Conservation (phyloP, 2,888 invertebrate genomes). For the Tetheella fluctuosa region DNA sequence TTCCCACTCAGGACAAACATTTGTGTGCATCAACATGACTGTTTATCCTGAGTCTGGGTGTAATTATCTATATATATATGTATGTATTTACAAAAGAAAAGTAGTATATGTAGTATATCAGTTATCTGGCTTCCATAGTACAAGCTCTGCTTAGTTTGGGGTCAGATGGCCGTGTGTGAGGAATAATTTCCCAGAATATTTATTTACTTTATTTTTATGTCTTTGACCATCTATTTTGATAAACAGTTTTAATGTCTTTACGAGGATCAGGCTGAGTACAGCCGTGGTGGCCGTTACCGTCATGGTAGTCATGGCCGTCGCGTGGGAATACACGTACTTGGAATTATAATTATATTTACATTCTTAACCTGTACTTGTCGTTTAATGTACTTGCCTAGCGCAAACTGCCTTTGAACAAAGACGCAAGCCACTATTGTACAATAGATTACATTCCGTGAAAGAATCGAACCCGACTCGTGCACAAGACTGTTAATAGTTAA, state of each 20-base stretch:
- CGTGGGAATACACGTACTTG: constrained; percentile 67
- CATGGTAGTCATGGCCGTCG: constrained; percentile 48
- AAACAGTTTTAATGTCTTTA: constrained; percentile 13
- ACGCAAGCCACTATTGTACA: constrained; percentile 17
- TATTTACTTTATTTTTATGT: too few relatives aligned
- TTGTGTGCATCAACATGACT: too few relatives aligned
- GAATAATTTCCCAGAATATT: too few relatives aligned
- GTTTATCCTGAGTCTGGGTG: too few relatives aligned
- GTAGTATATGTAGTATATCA: too few relatives aligned
- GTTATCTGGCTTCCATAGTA: too few relatives aligned
- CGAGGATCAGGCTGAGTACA: not conserved
- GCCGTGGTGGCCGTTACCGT: constrained; percentile 11
- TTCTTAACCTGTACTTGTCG: constrained; percentile 49
- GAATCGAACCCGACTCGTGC: not conserved
- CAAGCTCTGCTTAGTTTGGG: too few relatives aligned
- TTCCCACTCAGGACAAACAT: too few relatives aligned
- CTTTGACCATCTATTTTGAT: constrained; percentile 12
- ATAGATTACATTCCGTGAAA: constrained; percentile 12
- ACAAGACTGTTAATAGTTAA: not conserved
- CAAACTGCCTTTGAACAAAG: constrained; percentile 46
- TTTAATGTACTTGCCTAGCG: constrained; percentile 39
- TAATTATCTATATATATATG: too few relatives aligned
- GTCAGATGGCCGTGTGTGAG: too few relatives aligned
- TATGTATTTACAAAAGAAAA: too few relatives aligned
- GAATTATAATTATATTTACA: constrained; percentile 64